Conservation (phyloP, 2,113 vertebrate species). For the Reinhardtius hippoglossoides region DNA sequence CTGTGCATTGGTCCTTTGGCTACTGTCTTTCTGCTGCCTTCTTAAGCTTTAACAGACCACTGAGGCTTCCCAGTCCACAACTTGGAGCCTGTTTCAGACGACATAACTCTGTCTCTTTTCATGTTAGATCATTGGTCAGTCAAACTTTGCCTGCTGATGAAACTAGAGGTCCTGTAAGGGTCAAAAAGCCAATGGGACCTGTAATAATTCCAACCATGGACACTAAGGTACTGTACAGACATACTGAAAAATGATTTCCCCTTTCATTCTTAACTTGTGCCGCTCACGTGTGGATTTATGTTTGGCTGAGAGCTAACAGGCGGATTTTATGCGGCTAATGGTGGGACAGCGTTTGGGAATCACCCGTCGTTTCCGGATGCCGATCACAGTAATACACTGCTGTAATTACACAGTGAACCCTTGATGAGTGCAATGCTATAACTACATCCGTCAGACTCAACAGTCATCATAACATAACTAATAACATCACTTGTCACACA, state of each 20-base stretch:
- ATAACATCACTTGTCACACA: constrained; percentile 49
- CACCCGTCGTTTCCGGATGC: constrained; percentile 62
- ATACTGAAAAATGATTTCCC: constrained; percentile 55
- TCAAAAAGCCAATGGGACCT: constrained; percentile 47
- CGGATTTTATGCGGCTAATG: constrained; percentile 62
- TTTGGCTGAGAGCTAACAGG: constrained; percentile 48
- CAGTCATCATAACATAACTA: constrained; percentile 37
- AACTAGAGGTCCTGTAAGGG: constrained; percentile 36
- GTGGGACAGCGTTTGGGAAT: constrained; percentile 55
- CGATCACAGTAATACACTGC: constrained; percentile 63
- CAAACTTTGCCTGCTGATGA: constrained; percentile 55
- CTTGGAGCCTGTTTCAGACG: no score
- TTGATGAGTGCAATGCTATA: constrained; percentile 56
- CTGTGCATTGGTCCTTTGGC: constrained; percentile 21
- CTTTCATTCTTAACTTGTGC: constrained; percentile 32
- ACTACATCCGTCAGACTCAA: constrained; percentile 54
- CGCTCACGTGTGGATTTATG: constrained; percentile 62
- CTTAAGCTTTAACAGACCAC: constrained; percentile 1
- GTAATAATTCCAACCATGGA: constrained; percentile 41
- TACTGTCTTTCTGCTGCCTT: constrained; percentile 26
- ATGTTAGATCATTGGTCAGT: constrained; percentile 49
- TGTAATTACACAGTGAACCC: constrained; percentile 72
- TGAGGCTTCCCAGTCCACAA: not conserved
- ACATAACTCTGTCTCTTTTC: constrained; percentile 9
- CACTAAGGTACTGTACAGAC: constrained; percentile 27